A percentile compares a stretch with the other conserved stretches of the same genome.
Conservation (phyloP, 2,888 invertebrate genomes). For the Phoenoteleia sp. region DNA sequence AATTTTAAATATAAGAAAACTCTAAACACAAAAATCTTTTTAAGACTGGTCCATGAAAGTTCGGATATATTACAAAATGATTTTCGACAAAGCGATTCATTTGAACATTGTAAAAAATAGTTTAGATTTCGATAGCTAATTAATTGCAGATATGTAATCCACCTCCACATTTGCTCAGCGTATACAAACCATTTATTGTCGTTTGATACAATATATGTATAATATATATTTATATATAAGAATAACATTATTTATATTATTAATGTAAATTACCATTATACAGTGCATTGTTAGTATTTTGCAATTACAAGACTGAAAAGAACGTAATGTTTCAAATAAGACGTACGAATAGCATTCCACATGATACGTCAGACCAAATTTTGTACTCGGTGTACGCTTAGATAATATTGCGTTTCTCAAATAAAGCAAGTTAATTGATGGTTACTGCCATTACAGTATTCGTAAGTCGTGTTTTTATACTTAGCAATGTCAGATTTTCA, state of each 20-base stretch:
- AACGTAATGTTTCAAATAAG: constrained; percentile 60
- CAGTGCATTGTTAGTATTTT: constrained; percentile 69
- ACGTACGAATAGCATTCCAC: constrained; percentile 68
- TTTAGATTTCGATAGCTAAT: no score
- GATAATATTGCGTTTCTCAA: constrained; percentile 32
- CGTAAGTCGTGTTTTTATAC: neutral
- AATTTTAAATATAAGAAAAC: no score
- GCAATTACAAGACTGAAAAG: constrained; percentile 77
- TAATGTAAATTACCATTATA: constrained; percentile 33
- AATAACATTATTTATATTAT: constrained; percentile 41
- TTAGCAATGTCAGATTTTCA: neutral
- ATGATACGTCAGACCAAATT: constrained; percentile 50
- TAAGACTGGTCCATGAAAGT: constrained; percentile 28
- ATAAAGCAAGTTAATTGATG: neutral
- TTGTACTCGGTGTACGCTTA: constrained; percentile 46
- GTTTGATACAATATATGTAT: constrained; percentile 26
- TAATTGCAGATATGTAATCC: constrained; percentile 20
- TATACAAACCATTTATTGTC: constrained; percentile 10
- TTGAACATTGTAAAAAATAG: no score
- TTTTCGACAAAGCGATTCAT: neutral
- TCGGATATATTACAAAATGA: constrained; percentile 6
- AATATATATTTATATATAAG: constrained; percentile 10
- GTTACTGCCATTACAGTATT: constrained; percentile 12
- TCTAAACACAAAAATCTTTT: constrained; percentile 4
- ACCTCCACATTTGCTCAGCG: constrained; percentile 46